These are phyloP conservation scores for Macrobrachium rosenbergii DNA, from an alignment of 1,140 invertebrate species.

Conservation along the genomic window DNA sequence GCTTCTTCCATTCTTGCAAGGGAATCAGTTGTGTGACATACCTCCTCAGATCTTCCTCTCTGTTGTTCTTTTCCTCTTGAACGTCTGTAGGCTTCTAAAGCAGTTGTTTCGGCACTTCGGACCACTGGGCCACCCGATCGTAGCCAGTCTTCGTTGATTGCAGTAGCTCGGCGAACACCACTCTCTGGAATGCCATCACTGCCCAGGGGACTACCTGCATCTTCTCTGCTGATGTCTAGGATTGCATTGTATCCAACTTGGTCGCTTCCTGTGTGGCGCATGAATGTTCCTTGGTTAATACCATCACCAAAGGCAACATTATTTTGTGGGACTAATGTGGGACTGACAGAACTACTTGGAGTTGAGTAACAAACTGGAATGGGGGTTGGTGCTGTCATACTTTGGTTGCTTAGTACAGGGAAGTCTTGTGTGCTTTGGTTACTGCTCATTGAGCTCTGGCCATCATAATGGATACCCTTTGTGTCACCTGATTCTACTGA, in stretches of 20 bases:
- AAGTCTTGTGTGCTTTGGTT: no score
- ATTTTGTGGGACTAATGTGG: background rate
- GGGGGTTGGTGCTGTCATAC: no score
- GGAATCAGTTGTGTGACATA: slow-evolving; percentile 48
- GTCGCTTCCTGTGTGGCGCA: background rate
- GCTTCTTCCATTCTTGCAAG: slow-evolving; percentile 34
- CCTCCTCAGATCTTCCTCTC: slow-evolving; percentile 61
- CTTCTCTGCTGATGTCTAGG: slow-evolving; percentile 24
- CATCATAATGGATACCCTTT: no score
- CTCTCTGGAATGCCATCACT: slow-evolving; percentile 19
- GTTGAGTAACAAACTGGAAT: no score
- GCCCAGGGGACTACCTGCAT: slow-evolving; percentile 5
- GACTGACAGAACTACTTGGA: no score
- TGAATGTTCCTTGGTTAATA: slow-evolving; percentile 2
- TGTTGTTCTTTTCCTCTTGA: slow-evolving; percentile 38
- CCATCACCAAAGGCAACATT: background rate
- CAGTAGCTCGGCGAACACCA: slow-evolving; percentile 3
- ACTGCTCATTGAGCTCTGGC: no score
- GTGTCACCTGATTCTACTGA: no score
- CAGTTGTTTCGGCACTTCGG: slow-evolving; percentile 29
- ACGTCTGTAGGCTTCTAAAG: slow-evolving; percentile 45
- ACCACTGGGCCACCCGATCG: background rate
- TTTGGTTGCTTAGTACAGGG: no score
- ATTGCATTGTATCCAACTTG: slow-evolving; percentile 27
- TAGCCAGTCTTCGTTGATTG: slow-evolving; percentile 18